phyloP scores from a whole-genome alignment of 2,797 vertebrate genomes.

The Tamandua tetradactyla region DNA sequence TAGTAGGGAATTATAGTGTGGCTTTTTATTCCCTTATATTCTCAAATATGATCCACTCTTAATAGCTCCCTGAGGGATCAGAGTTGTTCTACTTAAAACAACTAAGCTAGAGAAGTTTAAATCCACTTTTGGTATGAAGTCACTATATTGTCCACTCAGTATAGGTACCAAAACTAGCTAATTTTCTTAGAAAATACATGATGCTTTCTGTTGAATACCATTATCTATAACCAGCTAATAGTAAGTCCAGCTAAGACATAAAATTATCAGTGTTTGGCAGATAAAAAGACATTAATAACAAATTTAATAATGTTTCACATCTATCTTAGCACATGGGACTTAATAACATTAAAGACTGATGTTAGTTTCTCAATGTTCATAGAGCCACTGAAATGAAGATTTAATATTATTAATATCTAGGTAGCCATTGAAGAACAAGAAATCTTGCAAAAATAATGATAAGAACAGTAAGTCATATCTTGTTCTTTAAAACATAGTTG shows the following conservation, averaged over 20 bases:
- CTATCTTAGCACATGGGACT: not conserved
- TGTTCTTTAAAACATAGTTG: not conserved
- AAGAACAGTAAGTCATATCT: not conserved
- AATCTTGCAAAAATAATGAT: not conserved
- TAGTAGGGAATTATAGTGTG: not conserved
- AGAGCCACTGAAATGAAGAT: not conserved
- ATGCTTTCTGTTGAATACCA: not conserved
- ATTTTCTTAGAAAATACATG: not conserved
- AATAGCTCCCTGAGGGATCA: not conserved
- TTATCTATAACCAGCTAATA: not conserved
- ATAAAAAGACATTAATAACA: not conserved
- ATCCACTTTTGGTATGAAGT: not conserved
- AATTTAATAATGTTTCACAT: not conserved
- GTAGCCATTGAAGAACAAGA: not conserved
- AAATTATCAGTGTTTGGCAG: not conserved
- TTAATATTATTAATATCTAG: constrained; percentile 4
- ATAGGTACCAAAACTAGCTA: not conserved
- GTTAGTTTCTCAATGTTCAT: not conserved
- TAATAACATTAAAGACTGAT: not conserved
- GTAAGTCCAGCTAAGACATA: not conserved
- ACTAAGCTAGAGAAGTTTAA: not conserved
- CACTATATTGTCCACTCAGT: not conserved
- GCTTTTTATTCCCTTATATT: not conserved
- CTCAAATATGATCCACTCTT: not conserved
- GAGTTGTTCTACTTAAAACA: not conserved